phyloP scores from a whole-genome alignment of 1,140 invertebrate genomes.

The Zaprionus lachaisei region DNA sequence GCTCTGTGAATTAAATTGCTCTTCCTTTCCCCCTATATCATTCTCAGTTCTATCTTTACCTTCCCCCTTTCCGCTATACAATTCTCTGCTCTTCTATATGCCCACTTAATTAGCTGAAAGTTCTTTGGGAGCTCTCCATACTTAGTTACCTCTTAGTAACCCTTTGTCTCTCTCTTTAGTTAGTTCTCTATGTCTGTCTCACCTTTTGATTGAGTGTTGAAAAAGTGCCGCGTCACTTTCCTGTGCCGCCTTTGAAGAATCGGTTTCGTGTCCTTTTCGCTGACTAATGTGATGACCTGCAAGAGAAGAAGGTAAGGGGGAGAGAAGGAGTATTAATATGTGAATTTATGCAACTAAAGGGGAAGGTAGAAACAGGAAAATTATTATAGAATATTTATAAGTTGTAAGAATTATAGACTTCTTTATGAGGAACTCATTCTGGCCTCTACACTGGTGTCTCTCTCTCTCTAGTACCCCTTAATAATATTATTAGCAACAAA shows the following conservation, averaged over 20 bases:
- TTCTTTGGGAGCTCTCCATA: slow-evolving; percentile 13
- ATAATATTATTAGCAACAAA: slow-evolving; percentile 38
- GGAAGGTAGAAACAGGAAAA: neutral
- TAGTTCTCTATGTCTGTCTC: slow-evolving; percentile 16
- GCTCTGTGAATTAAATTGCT: neutral
- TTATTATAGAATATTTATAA: neutral
- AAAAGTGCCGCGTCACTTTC: slow-evolving; percentile 43
- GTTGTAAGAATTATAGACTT: neutral
- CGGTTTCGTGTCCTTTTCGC: slow-evolving; percentile 27
- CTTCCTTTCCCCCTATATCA: neutral
- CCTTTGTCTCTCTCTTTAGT: too few species aligned
- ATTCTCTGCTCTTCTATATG: neutral
- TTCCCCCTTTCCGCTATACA: neutral
- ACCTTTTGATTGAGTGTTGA: slow-evolving; percentile 47
- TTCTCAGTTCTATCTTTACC: slow-evolving; percentile 8
- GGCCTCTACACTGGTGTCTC: neutral
- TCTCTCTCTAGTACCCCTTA: neutral
- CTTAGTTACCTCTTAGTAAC: neutral
- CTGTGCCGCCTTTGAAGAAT: slow-evolving; percentile 24
- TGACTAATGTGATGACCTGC: slow-evolving; percentile 47
- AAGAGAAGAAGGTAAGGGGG: slow-evolving; percentile 3
- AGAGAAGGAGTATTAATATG: slow-evolving; percentile 32
- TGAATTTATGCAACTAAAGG: slow-evolving; percentile 20
- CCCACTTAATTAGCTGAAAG: slow-evolving; percentile 47
- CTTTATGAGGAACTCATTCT: neutral